Evolutionary conservation across 1,140 invertebrate species (phyloP).

Genomic region (Euura saliciscinereae): DNA sequence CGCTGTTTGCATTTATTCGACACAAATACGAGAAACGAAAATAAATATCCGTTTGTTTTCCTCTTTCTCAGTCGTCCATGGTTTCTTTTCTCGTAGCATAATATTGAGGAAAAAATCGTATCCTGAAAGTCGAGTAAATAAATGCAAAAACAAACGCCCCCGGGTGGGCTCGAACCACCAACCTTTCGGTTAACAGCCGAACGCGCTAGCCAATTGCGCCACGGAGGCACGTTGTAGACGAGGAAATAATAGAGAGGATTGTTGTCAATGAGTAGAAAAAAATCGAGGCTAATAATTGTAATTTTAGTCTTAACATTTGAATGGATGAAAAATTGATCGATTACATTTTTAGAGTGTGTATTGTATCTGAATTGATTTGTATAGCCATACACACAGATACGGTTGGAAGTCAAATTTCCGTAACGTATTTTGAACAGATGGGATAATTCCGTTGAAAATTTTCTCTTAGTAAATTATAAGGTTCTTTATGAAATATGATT

Average conservation of each 20-base stretch:
- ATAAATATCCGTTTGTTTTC: too few relatives aligned
- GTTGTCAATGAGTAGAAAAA: not conserved
- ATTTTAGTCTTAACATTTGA: not conserved
- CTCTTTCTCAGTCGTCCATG: too few relatives aligned
- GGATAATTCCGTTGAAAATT: too few relatives aligned
- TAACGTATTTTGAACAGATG: too few relatives aligned
- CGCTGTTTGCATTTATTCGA: not conserved
- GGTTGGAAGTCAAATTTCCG: too few relatives aligned
- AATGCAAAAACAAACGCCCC: conserved; percentile 56
- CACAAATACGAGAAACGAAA: too few relatives aligned
- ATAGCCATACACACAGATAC: too few relatives aligned
- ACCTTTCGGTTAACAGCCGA: conserved; percentile 92
- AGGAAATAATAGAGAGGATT: not conserved
- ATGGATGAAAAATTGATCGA: not conserved
- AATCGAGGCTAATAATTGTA: not conserved
- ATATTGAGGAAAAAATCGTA: not conserved
- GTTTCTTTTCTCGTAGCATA: too few relatives aligned
- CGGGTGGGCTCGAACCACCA: conserved; percentile 86
- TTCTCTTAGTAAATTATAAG: too few relatives aligned
- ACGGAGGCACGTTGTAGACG: conserved; percentile 65
- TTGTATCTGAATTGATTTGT: too few relatives aligned
- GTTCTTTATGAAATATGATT: too few relatives aligned
- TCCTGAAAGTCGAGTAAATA: not conserved
- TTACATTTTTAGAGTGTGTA: too few relatives aligned
- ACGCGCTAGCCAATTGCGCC: conserved; percentile 85